Percentiles rank a stretch among this genome's conserved stretches.
These are phyloP conservation scores for Meiosimyza platycephala DNA, from an alignment of 2,888 invertebrate species.

Conservation along the genomic window DNA sequence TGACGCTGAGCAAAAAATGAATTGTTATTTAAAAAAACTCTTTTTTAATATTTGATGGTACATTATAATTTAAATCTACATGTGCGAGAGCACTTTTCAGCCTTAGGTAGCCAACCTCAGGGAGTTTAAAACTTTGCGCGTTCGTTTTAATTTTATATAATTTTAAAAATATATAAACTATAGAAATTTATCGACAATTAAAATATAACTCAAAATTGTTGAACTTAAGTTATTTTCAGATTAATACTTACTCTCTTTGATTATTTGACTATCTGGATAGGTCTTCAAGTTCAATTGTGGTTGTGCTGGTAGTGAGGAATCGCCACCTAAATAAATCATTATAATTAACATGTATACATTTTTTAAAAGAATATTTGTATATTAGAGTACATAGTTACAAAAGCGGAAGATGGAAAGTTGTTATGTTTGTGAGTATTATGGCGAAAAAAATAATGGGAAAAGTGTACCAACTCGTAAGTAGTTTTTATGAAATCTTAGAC, in stretches of 20 bases:
- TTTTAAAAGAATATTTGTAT: background rate
- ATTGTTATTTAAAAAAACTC: too few species aligned
- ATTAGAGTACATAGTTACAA: background rate
- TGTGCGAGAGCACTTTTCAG: too few species aligned
- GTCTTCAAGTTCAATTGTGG: slow-evolving; percentile 76
- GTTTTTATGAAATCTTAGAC: too few species aligned
- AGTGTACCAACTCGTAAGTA: too few species aligned
- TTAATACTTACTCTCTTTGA: slow-evolving; percentile 83
- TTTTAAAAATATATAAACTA: background rate
- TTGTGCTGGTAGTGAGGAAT: slow-evolving; percentile 43
- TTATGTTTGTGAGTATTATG: background rate
- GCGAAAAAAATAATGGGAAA: too few species aligned
- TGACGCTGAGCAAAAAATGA: too few species aligned
- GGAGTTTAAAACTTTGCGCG: too few species aligned
- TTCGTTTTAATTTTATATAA: too few species aligned
- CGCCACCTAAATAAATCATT: slow-evolving; percentile 30
- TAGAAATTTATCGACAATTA: too few species aligned
- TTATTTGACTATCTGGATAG: slow-evolving; percentile 80
- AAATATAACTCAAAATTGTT: background rate
- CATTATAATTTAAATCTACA: too few species aligned
- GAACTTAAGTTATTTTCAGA: background rate
- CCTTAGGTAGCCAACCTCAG: too few species aligned
- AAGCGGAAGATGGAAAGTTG: background rate
- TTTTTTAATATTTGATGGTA: too few species aligned
- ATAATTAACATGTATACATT: slow-evolving; percentile 11